Evolutionary conservation across 2,888 invertebrate genomes (phyloP), one percentile per base, ranked within the genome.

Genomic region (Notodonta dromedarius): DNA sequence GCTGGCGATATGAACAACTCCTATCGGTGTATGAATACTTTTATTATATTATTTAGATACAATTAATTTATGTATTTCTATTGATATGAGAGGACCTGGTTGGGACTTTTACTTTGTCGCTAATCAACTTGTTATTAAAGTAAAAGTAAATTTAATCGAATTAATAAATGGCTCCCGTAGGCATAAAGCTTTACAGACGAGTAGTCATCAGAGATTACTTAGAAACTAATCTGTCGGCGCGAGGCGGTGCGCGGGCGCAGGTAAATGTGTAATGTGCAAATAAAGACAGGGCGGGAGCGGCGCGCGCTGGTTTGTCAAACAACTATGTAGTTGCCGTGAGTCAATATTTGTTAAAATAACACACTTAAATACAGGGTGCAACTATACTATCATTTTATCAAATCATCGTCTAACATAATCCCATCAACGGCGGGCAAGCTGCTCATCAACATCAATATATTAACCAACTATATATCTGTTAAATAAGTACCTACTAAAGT

Each of bases 241-340:
- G 24, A n/a, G 24, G 44, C 56, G 60, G 59, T 69, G 70, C 73
- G 65, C 73, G 70, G 80, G 77, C 79, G 80, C 77, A 75, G 70
- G 61, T 73, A 61, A 67, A 74, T 73, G 65, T 63, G 63, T 85
- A 87, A 90, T 89, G 87, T 82, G 84, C 85, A 88, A 86, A 89
- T 90, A 90, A 90, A 83, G 72, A 88, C 81, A 77, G 85, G 84
- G 78, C 79, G 76, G 66, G 66, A 40, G 42, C 54, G 51, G 59
- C 60, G 62, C 61, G 39, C 66, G 63, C 65, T 57, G 24, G 62
- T 69, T 75, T 73, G 76, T 73, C 76, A 77, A 70, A 67, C 66
- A 66, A 71, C 68, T 70, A 24, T 24, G 24, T 24, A 63, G 71
- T 66, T 60, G 62, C 46, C 62, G 50, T 71, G 64, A 74, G 74